Evolutionary conservation across 2,797 vertebrate species (phyloP), one percentile per base, ranked within the genome.

Genomic region (Jordanella pulchra): DNA sequence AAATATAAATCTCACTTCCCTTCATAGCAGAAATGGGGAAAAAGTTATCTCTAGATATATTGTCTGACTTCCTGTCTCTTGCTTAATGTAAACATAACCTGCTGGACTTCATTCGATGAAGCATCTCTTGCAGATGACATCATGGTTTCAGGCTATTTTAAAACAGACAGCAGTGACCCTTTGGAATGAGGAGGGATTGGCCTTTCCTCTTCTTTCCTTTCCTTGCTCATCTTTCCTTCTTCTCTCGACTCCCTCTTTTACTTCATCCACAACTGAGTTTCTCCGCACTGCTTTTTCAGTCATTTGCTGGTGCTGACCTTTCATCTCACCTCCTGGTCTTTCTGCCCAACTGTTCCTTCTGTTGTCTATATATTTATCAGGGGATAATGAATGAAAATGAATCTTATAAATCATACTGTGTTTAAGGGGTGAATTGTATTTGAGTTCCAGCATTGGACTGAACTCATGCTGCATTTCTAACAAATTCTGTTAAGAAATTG

Each of bases 141-240:
- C 89, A 93, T 89, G 61, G 81, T 78, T 80, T 86, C 73, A 42
- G 79, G 85, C 87, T 93, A 93, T 92, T 92, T 92, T 86, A 83
- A 84, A 91, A 86, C 69, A 3, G 65, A 61, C 85, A 79, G 81
- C 85, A 79, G 72, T 87, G 87, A 89, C 87, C 84, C 21, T 82
- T 72, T 2, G 27, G 77, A 75, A 69, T 73, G 82, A 89, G 84
- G 72, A 84, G 85, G 80, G 81, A 82, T 84, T 79, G 81, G 80
- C 78, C 81, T 81, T 76, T 67, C 60, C 67, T 77, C 67, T 71
- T 53, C 50, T 81, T 69, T 54, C 66, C 58, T 58, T 68, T 71
- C 51, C 72, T 30, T 60, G 30, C 50, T 63, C 56, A 23, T 58
- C 73, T 60, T 65, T 48, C 48, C 72, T 64, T 67, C 64, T 56